Base-by-base conservation (phyloP, 2,888 invertebrate species). In the Drosophila emarginata region DNA sequence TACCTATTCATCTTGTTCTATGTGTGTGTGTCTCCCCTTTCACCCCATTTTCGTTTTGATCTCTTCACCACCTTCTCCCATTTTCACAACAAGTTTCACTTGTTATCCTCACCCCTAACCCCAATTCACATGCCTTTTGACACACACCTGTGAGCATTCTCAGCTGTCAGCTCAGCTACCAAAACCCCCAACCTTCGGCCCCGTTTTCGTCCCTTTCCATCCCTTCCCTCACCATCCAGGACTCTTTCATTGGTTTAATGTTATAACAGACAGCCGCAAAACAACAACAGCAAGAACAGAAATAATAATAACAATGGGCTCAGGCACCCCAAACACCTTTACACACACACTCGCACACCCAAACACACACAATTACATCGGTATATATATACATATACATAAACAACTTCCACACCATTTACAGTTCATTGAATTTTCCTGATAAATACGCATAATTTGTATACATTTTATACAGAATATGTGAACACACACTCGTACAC, bases 361-460 rank as follows among this genome's bases (percentile, higher is more conserved):
- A 68, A 57, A 61, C 60, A 52, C 36, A 67, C 15, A 61, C 72
- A 32, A 26, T 26, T 32, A 32, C 52, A 32, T 32, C 26, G 26
- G 32, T 32, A 9, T 32, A 11, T 58, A 61, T 57, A 52, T 36
- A 66, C 56, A 67, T 15, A 61, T 71, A 72, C 79, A 74, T 74
- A 79, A 78, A 80, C 84, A 84, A 82, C 82, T 82, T 82, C 82
- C 84, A 84, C 85, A 76, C 82, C 82, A 83, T 84, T 83, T 84
- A 83, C 82, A 84, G 84, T 83, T 83, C 84, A 83, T 83, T 83
- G 82, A 83, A 83, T 83, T 83, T 79, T 72, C 84, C 82, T 84
- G 82, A 83, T 83, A 83, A 83, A 84, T 83, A 84, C 82, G 82
- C 82, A 84, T 83, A 84, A 83, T 83, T 83, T 83, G 82, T 83